A percentile compares a stretch with the other conserved stretches of the same genome.
Conservation (phyloP, 2,113 vertebrate genomes). For the Struthidea cinerea region DNA sequence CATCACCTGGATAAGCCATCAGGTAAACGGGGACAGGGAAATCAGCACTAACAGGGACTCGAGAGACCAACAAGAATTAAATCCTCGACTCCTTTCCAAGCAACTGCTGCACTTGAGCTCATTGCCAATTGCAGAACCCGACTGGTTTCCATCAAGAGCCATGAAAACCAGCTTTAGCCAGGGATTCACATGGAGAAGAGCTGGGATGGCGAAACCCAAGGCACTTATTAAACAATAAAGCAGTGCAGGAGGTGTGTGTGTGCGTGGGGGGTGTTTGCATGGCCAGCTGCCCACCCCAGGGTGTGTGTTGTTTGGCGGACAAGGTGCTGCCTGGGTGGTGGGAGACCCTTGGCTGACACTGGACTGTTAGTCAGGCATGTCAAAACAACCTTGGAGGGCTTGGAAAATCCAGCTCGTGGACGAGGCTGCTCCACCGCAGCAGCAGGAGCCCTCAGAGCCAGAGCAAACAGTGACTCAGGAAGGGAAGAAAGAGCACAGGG, state of each 20-base stretch:
- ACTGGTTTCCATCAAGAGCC: not conserved
- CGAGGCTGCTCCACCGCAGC: not conserved
- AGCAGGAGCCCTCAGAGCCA: not conserved
- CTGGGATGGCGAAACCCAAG: not conserved
- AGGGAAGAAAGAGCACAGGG: not conserved
- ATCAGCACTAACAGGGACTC: not conserved
- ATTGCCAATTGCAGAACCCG: accelerated
- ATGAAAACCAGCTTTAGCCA: not conserved
- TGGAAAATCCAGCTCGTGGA: not conserved
- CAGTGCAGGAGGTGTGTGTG: accelerated
- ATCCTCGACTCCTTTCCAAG: not conserved
- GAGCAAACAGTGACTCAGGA: not conserved
- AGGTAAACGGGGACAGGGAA: not conserved
- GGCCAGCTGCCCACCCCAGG: not conserved
- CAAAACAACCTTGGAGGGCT: not conserved
- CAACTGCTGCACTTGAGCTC: not conserved
- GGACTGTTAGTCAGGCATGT: not conserved
- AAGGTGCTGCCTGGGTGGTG: not conserved
- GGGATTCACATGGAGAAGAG: not conserved
- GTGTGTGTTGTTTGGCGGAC: not conserved
- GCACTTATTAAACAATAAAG: not conserved
- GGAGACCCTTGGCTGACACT: slow-evolving; percentile 53
- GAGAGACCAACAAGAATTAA: not conserved
- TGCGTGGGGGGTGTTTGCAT: not conserved
- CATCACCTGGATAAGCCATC: not conserved